Evolutionary conservation across 2,797 vertebrate species (phyloP).

Genomic region (Darevskia nairensis): DNA sequence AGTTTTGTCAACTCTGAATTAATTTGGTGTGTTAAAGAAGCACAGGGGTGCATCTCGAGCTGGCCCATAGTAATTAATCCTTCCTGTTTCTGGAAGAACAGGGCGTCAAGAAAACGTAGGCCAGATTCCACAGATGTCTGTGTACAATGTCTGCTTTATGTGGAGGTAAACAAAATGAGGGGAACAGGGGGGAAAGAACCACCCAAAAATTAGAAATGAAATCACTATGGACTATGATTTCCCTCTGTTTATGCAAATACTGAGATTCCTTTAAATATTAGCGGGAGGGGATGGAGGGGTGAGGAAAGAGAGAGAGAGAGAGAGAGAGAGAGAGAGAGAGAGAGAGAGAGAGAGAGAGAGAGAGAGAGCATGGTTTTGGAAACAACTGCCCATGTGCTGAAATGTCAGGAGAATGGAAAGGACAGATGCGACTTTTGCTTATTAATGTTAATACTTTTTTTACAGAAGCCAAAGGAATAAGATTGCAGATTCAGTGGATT

Average conservation of each 20-base stretch:
- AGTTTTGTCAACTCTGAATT: conserved; percentile 91
- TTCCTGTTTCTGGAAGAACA: conserved; percentile 84
- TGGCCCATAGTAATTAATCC: conserved; percentile 85
- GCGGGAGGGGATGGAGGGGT: conserved; percentile 62
- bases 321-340: conserved; percentile 59
- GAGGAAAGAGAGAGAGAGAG: background rate
- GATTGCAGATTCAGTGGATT: conserved; percentile 37
- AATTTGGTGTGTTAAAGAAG: conserved; percentile 87
- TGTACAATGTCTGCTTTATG: conserved; percentile 83
- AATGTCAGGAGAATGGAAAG: conserved; percentile 76
- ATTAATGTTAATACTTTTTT: conserved; percentile 43
- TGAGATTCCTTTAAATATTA: conserved; percentile 77
- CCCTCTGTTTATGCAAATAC: conserved; percentile 80
- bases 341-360: conserved; percentile 44
- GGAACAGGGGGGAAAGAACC: conserved; percentile 56
- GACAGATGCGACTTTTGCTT: conserved; percentile 78
- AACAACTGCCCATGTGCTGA: conserved; percentile 79
- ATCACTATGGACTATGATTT: conserved; percentile 77
- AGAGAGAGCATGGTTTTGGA: conserved; percentile 64
- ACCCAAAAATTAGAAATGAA: conserved; percentile 76
- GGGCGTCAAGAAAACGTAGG: conserved; percentile 79
- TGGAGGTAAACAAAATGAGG: conserved; percentile 79
- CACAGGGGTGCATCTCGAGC: conserved; percentile 81
- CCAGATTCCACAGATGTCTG: conserved; percentile 84
- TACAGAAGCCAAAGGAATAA: conserved; percentile 43